Conservation (phyloP, 1,140 invertebrate genomes). For the Heliconius congener region DNA sequence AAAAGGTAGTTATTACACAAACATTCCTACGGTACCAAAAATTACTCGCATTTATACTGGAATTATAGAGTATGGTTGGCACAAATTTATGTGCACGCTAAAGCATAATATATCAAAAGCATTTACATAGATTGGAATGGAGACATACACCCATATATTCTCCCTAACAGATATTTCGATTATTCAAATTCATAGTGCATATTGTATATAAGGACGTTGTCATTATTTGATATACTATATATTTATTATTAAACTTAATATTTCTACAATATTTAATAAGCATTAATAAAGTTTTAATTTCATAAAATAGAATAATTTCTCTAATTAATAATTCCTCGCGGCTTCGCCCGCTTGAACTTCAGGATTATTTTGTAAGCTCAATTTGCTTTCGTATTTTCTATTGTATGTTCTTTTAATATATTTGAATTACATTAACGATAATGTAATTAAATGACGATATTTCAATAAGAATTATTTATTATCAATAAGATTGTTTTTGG, state of each 20-base stretch:
- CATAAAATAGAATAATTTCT: too few relatives aligned
- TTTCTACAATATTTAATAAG: too few relatives aligned
- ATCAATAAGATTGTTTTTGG: too few relatives aligned
- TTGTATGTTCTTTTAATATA: too few relatives aligned
- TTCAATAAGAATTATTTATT: too few relatives aligned
- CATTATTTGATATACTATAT: not conserved
- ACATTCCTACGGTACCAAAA: not conserved
- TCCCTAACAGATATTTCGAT: conserved; percentile 7
- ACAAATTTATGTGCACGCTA: conserved; percentile 8
- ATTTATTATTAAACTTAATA: too few relatives aligned
- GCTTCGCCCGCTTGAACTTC: too few relatives aligned
- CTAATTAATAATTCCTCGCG: too few relatives aligned
- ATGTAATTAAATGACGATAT: too few relatives aligned
- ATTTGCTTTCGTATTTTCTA: too few relatives aligned
- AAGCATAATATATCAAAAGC: conserved; percentile 25
- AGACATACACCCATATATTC: conserved; percentile 19
- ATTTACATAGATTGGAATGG: conserved; percentile 29
- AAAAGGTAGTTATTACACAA: not conserved
- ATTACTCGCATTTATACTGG: not conserved
- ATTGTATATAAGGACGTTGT: not conserved
- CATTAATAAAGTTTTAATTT: too few relatives aligned
- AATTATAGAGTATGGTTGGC: conserved; percentile 1
- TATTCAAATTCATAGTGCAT: not conserved
- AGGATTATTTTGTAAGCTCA: not conserved
- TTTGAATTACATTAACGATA: too few relatives aligned